Evolutionary conservation across 1,140 invertebrate species (phyloP), one percentile per base, ranked within the genome.

Genomic region (Rhopalosiphum maidis): DNA sequence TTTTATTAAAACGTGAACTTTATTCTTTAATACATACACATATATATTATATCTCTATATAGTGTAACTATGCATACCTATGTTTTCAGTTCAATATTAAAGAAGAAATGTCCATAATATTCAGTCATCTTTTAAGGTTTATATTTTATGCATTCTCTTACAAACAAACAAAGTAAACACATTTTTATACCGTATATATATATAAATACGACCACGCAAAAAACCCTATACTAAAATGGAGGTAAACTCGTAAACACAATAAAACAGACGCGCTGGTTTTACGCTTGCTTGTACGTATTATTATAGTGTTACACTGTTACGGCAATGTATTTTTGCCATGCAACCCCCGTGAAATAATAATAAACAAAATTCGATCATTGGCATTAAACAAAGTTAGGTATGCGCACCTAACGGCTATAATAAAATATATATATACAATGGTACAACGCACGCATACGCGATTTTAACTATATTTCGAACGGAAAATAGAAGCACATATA

Each of bases 131-230:
- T 89, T 55, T 89, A 37, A 18, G 35, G n/a, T 55, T n/a, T 55
- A 54, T 89, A 55, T 89, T 89, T 89, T 54, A 55, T 89, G 48
- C 54, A 55, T 55, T 89, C 30, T 41, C 48, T 89, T 54, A 37
- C 30, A 15, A 54, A 43, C 25, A 88, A 88, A 88, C 54, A 51
- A 95, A 68, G 35, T 83, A 90, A 86, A 94, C 22, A 68, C 48
- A 82, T 30, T 89, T 68, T 89, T n/a, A 89, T 68, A 82, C 11
- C 37, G 89, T 90, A 18, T 25, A 55, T 18, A 1, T 51, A 21
- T 18, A 51, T 46, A 46, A 46, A 46, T 51, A 51, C 48, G 48
- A 51, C 48, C 55, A 23, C 21, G 48, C n/a, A 68, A 90, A 90
- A 43, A 90, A 46, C 54, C 60, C 15, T 90, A 3, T 90, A 3